phyloP scores from a whole-genome alignment of 2,113 vertebrate genomes.

The Mobula birostris region DNA sequence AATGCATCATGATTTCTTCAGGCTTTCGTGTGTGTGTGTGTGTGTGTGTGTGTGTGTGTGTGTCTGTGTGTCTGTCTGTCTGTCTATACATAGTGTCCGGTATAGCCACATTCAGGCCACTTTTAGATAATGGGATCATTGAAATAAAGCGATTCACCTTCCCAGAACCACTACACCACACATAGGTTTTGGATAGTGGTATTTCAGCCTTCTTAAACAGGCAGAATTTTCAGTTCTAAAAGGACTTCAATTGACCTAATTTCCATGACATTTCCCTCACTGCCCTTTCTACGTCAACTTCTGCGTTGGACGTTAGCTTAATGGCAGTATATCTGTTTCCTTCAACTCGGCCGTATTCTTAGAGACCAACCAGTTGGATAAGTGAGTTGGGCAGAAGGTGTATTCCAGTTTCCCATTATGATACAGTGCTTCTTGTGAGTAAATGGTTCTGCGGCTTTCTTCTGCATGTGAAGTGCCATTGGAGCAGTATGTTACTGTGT shows the following conservation, averaged over 20 bases:
- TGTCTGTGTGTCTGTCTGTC: not conserved
- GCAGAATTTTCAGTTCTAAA: not conserved
- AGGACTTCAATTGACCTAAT: not conserved
- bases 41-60: not conserved
- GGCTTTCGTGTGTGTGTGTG: conserved; percentile 9
- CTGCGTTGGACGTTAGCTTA: not conserved
- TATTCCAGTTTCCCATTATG: not conserved
- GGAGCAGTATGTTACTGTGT: not conserved
- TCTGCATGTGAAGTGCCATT: not conserved
- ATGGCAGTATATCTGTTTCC: not conserved
- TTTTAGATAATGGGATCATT: conserved; percentile 14
- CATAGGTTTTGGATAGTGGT: not conserved
- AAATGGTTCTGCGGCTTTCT: not conserved
- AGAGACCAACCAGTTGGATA: not conserved
- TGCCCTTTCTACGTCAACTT: too few species aligned
- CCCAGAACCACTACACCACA: not conserved
- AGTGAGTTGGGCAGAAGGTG: not conserved
- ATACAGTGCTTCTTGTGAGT: not conserved
- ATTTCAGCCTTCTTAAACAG: not conserved
- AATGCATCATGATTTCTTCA: conserved; percentile 30
- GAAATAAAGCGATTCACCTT: not conserved
- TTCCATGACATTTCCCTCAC: not conserved
- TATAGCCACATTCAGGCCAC: not conserved
- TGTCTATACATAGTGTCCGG: not conserved
- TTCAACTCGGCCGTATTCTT: not conserved